Conservation (phyloP, 2,113 vertebrate species). For the Lipophrys pholis region DNA sequence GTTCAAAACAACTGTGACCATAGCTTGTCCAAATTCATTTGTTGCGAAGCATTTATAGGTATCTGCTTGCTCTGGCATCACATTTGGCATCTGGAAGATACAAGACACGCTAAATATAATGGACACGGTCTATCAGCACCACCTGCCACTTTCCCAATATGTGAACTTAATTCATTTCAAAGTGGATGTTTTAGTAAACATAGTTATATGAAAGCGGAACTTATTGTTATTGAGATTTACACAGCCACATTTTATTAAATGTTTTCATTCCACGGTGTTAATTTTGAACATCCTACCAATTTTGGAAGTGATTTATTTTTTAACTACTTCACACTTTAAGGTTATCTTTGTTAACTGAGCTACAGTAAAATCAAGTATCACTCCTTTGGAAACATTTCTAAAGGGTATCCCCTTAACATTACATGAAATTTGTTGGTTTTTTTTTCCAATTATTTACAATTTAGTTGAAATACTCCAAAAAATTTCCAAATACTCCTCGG, state of each 20-base stretch:
- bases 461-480: too few species aligned
- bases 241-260: not conserved
- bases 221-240: not conserved
- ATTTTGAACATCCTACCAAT: not conserved
- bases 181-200: not conserved
- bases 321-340: too few species aligned
- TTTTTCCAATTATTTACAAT: too few species aligned
- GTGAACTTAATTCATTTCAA: not conserved
- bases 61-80: constrained; percentile 85
- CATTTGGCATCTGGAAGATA: constrained; percentile 84
- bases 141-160: not conserved
- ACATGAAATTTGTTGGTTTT: too few species aligned
- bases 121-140: not conserved
- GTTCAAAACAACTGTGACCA: constrained; percentile 85
- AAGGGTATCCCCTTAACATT: too few species aligned
- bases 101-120: constrained; percentile 6
- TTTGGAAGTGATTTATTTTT: too few species aligned
- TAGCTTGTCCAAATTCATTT: constrained; percentile 87
- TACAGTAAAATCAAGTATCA: too few species aligned
- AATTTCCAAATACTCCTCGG: too few species aligned
- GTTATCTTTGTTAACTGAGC: too few species aligned
- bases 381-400: too few species aligned
- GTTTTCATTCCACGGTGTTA: not conserved
- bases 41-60: constrained; percentile 85
- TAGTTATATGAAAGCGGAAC: not conserved